These are phyloP conservation scores for Barypeithes pellucidus DNA, from an alignment of 2,888 invertebrate genomes.

Conservation along the genomic window DNA sequence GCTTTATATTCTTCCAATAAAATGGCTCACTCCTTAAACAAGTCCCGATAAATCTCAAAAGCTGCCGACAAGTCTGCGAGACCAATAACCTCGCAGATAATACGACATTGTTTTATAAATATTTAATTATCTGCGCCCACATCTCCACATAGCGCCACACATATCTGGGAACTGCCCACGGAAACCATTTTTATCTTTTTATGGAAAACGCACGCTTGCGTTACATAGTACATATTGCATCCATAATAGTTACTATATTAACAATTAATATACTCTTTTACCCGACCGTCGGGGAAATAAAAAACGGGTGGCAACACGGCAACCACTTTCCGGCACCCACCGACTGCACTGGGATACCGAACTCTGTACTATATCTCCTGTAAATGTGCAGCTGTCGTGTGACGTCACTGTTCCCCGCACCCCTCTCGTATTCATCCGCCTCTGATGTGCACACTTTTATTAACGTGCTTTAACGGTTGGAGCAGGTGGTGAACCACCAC, in stretches of 20 bases:
- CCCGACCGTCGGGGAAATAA: too few species aligned
- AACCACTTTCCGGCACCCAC: constrained; percentile 43
- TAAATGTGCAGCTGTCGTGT: constrained; percentile 46
- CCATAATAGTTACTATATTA: too few species aligned
- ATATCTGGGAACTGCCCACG: constrained; percentile 28
- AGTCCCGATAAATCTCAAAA: constrained; percentile 22
- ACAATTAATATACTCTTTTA: too few species aligned
- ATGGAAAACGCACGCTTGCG: neutral
- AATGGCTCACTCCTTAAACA: constrained; percentile 10
- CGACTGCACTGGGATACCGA: constrained; percentile 36
- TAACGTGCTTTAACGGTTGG: constrained; percentile 50
- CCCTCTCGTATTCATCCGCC: constrained; percentile 25
- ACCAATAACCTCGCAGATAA: constrained; percentile 25
- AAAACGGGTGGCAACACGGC: constrained; percentile 32
- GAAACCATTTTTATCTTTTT: neutral
- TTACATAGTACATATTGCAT: too few species aligned
- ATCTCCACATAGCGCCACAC: constrained; percentile 26
- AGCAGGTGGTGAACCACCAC: constrained; percentile 50
- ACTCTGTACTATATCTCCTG: constrained; percentile 34
- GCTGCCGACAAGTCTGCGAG: constrained; percentile 11
- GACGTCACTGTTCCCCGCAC: constrained; percentile 37
- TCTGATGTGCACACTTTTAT: constrained; percentile 47
- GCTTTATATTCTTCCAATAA: neutral
- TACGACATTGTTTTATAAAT: constrained; percentile 39
- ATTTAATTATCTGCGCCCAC: constrained; percentile 40